phyloP scores from a whole-genome alignment of 2,113 vertebrate genomes.

The Triplophysa siluroides region DNA sequence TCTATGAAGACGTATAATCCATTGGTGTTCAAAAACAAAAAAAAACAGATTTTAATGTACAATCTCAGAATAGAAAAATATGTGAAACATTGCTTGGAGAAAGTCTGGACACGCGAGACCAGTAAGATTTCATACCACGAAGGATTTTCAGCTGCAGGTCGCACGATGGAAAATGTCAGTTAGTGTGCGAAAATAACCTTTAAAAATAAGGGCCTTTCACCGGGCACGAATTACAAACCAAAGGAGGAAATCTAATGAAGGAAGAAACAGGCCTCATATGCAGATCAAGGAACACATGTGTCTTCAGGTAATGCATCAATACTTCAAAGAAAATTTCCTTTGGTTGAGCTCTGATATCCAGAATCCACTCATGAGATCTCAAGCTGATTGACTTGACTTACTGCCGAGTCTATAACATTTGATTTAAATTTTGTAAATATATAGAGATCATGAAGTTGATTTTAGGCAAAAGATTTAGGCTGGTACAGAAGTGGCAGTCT shows the following conservation, averaged over 20 bases:
- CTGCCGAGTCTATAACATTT: neutral
- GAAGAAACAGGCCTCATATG: neutral
- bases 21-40: constrained; percentile 1
- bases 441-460: neutral
- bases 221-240: neutral
- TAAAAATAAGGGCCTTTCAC: neutral
- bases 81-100: constrained; percentile 8
- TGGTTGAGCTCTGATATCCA: constrained; percentile 9
- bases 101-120: constrained; percentile 1
- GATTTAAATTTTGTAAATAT: constrained; percentile 11
- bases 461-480: neutral
- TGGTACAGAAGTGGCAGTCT: constrained; percentile 40
- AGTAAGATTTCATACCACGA: constrained; percentile 38
- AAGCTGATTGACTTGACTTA: neutral
- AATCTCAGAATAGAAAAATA: constrained; percentile 31
- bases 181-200: constrained; percentile 65
- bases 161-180: constrained; percentile 13
- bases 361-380: constrained; percentile 13
- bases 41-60: neutral
- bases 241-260: neutral
- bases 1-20: neutral
- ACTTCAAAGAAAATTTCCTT: neutral
- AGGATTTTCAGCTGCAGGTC: constrained; percentile 36
- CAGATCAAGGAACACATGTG: neutral
- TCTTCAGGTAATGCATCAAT: neutral